A percentile compares a stretch with the other conserved stretches of the same genome.
phyloP scores from a whole-genome alignment of 2,888 invertebrate genomes.

The Entomobrya multifasciata region DNA sequence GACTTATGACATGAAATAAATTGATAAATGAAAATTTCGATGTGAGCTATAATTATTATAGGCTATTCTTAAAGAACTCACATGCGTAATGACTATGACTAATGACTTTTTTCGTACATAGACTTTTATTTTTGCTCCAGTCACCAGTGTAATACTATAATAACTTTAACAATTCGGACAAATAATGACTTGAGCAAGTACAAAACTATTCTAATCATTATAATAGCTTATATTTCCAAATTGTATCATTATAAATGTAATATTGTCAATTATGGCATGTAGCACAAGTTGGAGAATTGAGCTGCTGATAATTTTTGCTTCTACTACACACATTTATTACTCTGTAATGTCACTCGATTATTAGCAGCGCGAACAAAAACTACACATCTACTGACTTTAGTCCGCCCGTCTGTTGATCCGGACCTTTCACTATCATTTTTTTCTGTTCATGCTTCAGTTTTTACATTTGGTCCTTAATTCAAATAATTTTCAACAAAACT shows the following conservation, averaged over 20 bases:
- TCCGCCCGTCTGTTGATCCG: no score
- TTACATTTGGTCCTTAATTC: no score
- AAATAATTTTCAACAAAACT: no score
- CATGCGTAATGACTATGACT: slow-evolving; percentile 48
- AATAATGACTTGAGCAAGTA: background rate
- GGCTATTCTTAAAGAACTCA: no score
- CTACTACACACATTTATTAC: background rate
- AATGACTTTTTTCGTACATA: slow-evolving; percentile 29
- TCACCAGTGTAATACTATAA: background rate
- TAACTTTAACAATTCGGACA: background rate
- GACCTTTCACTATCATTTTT: no score
- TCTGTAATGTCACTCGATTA: background rate
- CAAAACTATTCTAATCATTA: background rate
- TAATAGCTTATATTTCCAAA: background rate
- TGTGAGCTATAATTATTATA: no score
- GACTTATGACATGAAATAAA: no score
- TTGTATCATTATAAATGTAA: background rate
- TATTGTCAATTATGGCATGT: no score
- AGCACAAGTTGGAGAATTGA: no score
- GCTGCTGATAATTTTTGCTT: background rate
- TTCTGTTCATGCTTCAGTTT: no score
- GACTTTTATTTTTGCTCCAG: background rate
- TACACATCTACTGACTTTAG: no score
- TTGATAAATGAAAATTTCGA: no score
- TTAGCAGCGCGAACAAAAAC: background rate